phyloP scores from a whole-genome alignment of 2,888 invertebrate species.

The Lasioglossum vierecki region DNA sequence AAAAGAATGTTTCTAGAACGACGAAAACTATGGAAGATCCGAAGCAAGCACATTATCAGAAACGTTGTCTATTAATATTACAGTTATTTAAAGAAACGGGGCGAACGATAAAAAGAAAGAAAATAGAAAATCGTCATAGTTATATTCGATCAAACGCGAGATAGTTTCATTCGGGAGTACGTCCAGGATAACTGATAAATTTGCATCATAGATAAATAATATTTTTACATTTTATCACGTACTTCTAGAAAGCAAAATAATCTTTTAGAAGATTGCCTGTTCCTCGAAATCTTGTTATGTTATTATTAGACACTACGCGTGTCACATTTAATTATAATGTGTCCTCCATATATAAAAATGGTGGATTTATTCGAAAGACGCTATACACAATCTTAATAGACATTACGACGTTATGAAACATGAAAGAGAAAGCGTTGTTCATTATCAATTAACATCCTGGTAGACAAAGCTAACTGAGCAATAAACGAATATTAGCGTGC shows the following conservation, averaged over 20 bases:
- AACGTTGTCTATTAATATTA: conserved; percentile 54
- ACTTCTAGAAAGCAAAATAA: not conserved
- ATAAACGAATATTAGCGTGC: conserved; percentile 47
- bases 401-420: conserved; percentile 2
- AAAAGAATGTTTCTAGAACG: not conserved
- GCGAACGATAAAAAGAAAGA: conserved; percentile 36
- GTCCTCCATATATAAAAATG: not conserved
- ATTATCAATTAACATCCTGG: conserved; percentile 5
- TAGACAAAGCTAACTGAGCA: conserved; percentile 25
- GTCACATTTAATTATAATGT: not conserved
- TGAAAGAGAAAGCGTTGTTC: not conserved
- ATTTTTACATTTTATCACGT: not conserved
- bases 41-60: conserved; percentile 22
- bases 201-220: not conserved
- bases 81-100: conserved; percentile 51
- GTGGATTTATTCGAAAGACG: not conserved
- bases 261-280: not conserved
- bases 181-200: not conserved
- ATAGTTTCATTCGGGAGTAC: conserved; percentile 8
- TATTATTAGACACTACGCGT: not conserved
- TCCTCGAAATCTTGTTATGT: not conserved
- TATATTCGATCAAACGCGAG: conserved; percentile 46
- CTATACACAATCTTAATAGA: conserved; percentile 6
- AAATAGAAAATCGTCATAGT: conserved; percentile 43
- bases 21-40: conserved; percentile 4